phyloP scores from a whole-genome alignment of 2,113 vertebrate species.

The Dasypus novemcinctus region DNA sequence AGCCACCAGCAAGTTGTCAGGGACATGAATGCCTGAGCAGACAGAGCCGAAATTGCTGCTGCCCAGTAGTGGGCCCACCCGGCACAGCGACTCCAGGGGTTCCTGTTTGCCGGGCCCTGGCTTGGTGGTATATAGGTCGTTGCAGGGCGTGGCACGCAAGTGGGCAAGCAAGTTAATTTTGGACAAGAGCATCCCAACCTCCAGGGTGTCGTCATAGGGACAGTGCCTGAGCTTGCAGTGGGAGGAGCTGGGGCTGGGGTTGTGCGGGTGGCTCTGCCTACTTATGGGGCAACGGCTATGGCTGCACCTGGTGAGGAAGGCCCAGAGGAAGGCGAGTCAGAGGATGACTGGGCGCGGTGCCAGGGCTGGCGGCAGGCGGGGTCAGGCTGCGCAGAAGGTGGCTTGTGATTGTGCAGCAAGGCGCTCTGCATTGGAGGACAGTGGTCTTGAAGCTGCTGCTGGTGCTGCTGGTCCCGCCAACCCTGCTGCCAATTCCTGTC shows the following conservation, averaged over 20 bases:
- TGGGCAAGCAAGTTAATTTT: conserved; percentile 93
- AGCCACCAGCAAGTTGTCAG: conserved; percentile 86
- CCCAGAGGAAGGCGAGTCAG: conserved; percentile 65
- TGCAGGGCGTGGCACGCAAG: conserved; percentile 86
- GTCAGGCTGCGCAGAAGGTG: conserved; percentile 23
- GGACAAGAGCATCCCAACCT: conserved; percentile 91
- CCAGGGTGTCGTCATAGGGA: conserved; percentile 57
- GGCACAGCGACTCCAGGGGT: conserved; percentile 92
- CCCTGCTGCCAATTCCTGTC: conserved; percentile 56
- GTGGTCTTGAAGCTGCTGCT: neutral
- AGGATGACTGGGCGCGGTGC: conserved; percentile 66
- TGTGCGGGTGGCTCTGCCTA: neutral
- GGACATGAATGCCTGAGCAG: conserved; percentile 87
- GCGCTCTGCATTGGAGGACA: neutral
- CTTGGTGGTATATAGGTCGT: conserved; percentile 89
- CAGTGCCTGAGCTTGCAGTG: conserved; percentile 30
- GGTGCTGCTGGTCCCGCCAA: neutral
- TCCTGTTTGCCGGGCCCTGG: conserved; percentile 89
- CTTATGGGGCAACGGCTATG: conserved; percentile 65
- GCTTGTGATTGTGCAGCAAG: neutral
- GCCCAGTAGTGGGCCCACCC: conserved; percentile 91
- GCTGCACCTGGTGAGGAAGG: conserved; percentile 71
- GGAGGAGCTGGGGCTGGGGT: neutral
- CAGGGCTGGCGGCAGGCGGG: conserved; percentile 40
- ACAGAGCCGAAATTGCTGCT: conserved; percentile 94